phyloP scores from a whole-genome alignment of 1,140 invertebrate species.

The Heliconius nattereri region DNA sequence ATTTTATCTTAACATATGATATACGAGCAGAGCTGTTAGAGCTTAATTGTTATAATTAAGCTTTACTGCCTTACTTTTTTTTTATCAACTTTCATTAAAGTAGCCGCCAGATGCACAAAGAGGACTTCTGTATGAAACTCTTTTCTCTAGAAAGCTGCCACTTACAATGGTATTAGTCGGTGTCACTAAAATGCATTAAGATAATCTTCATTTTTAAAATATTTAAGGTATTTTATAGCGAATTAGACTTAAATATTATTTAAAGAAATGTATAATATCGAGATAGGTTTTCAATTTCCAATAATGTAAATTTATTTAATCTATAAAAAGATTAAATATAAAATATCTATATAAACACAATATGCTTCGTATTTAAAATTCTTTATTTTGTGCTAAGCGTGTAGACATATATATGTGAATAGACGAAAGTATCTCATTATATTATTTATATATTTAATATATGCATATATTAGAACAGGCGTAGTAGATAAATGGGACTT shows the following conservation, averaged over 20 bases:
- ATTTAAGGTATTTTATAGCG: not conserved
- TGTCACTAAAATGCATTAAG: conserved; percentile 12
- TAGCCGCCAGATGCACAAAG: conserved; percentile 17
- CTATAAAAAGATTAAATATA: no score
- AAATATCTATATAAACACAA: no score
- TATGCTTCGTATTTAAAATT: no score
- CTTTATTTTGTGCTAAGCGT: no score
- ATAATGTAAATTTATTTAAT: no score
- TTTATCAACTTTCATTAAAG: conserved; percentile 10
- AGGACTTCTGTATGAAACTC: not conserved
- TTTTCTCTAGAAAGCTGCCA: not conserved
- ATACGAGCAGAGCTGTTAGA: not conserved
- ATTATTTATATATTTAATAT: not conserved
- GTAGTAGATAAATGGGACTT: not conserved
- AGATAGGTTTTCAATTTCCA: no score
- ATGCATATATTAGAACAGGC: not conserved
- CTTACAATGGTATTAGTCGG: conserved; percentile 11
- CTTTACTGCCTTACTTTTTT: not conserved
- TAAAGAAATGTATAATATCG: no score
- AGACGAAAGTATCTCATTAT: not conserved
- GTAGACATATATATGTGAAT: no score
- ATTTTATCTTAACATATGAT: not conserved
- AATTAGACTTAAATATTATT: no score
- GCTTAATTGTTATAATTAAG: conserved; percentile 4
- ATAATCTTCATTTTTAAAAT: not conserved